Base-by-base conservation (phyloP, 2,888 invertebrate genomes). In the Pristionchus arcanus region DNA sequence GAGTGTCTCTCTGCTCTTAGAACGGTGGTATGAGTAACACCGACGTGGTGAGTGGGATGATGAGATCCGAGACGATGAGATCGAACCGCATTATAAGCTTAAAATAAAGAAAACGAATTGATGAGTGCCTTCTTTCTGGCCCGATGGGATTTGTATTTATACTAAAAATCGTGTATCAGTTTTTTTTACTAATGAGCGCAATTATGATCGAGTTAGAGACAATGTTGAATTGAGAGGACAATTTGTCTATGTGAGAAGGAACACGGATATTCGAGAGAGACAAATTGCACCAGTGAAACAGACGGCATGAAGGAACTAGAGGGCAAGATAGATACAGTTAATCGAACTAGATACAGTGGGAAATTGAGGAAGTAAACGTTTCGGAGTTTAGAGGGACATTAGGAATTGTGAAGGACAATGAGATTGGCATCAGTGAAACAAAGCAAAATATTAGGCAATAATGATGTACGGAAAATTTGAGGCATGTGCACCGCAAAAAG, bases 1-100 rank as follows among this genome's bases (percentile, higher is more conserved):
- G 68, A 37, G 74, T 13, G 37, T 81, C 81, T 49, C 49, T 81
- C 49, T 49, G 49, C 81, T 81, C 81, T 81, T n/a, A 2, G 19
- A 21, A 37, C 16, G 34, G 3, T 77, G 74, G 74, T 7, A 21
- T 21, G 81, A 49, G 63, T 63, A 21, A 1, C 4, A 4, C 63
- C 63, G 25, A 63, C 63, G 25, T 63, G 25, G 63, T 63, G 25
- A 9, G 59, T 21, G 16, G 16, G 59, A 59, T 59, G 25, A 42
- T n/a, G n/a, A n/a, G n/a, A n/a, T n/a, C n/a, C n/a, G n/a, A n/a
- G n/a, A n/a, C n/a, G n/a, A n/a, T n/a, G n/a, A n/a, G n/a, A n/a
- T n/a, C n/a, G n/a, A n/a, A n/a, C n/a, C n/a, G n/a, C n/a, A n/a
- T n/a, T 55, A 2, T 55, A 25, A 63, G 21, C 7, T 7, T 16